Percentiles rank a stretch among this genome's conserved stretches.
Evolutionary conservation across 2,888 invertebrate species (phyloP).

Genomic region (Meganola albula): DNA sequence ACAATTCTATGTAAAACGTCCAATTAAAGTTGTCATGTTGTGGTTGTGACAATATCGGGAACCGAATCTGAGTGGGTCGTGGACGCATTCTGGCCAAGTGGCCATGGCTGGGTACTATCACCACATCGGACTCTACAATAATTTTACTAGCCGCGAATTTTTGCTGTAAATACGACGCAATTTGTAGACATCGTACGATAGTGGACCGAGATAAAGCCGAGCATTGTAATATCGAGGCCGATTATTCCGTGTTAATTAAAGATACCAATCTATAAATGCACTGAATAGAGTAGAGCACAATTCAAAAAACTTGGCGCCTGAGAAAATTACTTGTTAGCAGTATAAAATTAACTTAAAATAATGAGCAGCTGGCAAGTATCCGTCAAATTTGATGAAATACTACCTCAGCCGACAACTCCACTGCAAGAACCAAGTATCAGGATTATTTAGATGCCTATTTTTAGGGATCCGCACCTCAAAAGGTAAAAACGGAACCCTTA

Average conservation of each 20-base stretch:
- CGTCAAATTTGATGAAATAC: no score
- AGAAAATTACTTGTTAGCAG: no score
- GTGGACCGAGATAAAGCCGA: slow-evolving; percentile 47
- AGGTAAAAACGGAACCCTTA: no score
- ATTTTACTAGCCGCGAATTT: slow-evolving; percentile 57
- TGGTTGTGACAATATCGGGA: slow-evolving; percentile 34
- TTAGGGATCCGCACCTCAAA: no score
- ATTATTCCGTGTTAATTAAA: slow-evolving; percentile 59
- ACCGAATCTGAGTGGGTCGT: slow-evolving; percentile 24
- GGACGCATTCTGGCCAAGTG: slow-evolving; percentile 9
- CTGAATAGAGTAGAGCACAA: no score
- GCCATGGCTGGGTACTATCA: slow-evolving; percentile 19
- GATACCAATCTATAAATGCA: slow-evolving; percentile 49
- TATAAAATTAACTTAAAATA: no score
- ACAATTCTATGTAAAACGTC: slow-evolving; percentile 37
- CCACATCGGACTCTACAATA: slow-evolving; percentile 41
- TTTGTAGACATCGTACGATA: slow-evolving; percentile 58
- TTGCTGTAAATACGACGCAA: slow-evolving; percentile 56
- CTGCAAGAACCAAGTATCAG: no score
- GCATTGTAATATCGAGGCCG: slow-evolving; percentile 56
- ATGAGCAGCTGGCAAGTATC: no score
- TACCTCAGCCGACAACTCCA: no score
- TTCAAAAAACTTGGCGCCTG: no score
- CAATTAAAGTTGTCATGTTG: slow-evolving; percentile 54
- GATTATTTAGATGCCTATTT: no score